A percentile compares a stretch with the other conserved stretches of the same genome.
phyloP scores from a whole-genome alignment of 2,888 invertebrate genomes.

The Aphodius sticticus region DNA sequence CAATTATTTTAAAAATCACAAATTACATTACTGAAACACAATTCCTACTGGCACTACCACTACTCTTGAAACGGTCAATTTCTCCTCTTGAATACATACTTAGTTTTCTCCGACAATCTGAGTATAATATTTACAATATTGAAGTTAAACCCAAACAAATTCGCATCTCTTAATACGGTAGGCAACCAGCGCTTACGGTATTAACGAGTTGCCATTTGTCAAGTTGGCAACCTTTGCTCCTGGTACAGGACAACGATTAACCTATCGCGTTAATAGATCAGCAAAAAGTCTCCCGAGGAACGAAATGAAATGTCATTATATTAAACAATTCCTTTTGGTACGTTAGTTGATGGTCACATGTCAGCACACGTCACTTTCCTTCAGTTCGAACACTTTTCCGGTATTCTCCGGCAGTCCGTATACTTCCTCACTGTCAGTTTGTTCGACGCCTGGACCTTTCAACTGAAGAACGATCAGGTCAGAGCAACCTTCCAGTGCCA shows the following conservation, averaged over 20 bases:
- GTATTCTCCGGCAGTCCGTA: slow-evolving; percentile 67
- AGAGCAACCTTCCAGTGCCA: slow-evolving; percentile 73
- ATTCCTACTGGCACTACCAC: neutral
- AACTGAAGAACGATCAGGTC: slow-evolving; percentile 73
- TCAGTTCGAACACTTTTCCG: slow-evolving; percentile 67
- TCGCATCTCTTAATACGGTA: slow-evolving; percentile 20
- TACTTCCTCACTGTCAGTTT: slow-evolving; percentile 49
- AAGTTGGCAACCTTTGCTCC: neutral
- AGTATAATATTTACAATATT: neutral
- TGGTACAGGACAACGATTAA: neutral
- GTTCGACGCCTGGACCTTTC: slow-evolving; percentile 53
- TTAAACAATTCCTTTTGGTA: slow-evolving; percentile 32
- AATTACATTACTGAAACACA: neutral
- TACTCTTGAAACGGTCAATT: neutral
- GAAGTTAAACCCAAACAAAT: slow-evolving; percentile 13
- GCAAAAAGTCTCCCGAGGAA: slow-evolving; percentile 28
- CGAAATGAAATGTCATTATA: slow-evolving; percentile 11
- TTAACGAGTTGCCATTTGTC: slow-evolving; percentile 17
- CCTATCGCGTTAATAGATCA: slow-evolving; percentile 31
- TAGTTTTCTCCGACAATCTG: neutral
- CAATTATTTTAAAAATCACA: neutral
- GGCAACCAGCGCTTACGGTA: slow-evolving; percentile 31
- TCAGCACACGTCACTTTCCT: slow-evolving; percentile 58
- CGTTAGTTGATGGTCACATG: slow-evolving; percentile 37
- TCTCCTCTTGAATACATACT: neutral